Base-by-base conservation (phyloP, 2,797 vertebrate genomes). In the Aulostomus chinensis region DNA sequence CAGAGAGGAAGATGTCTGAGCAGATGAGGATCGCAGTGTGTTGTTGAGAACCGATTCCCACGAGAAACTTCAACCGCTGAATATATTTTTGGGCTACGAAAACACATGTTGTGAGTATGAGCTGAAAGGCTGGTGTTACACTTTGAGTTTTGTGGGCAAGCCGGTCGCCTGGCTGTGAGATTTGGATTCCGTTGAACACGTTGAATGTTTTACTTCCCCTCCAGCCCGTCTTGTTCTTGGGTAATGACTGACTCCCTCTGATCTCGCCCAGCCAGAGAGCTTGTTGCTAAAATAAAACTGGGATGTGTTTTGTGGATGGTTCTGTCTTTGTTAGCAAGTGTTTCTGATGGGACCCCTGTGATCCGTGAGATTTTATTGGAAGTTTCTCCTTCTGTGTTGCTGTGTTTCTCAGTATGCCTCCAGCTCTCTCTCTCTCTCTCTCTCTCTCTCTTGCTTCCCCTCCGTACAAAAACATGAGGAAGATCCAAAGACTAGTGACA, bases 301-400 rank as follows among this genome's bases (percentile, higher is more conserved):
- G 38, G 30, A 33, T 69, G 39, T 49, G 63, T 76, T 76, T 76
- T 56, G 47, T 7, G 4, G 63, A 51, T 53, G 39, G 20, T 30
- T 65, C 39, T 56, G 40, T 68, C 41, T 67, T 56, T 46, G 60
- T n/a, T 54, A 69, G 58, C 64, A 48, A 73, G 51, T 55, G 63
- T 63, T 68, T 77, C 33, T 70, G 71, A 40, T 78, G 62, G 76
- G 62, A 81, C 82, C 65, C 73, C 42, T 78, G 62, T 78, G 62
- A 81, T 83, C 65, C 73, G 30, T 43, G 59, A 14, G 29, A 57
- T 61, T 69, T 55, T 67, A 53, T 67, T 74, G 49, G 43, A 68
- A 29, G 55, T 49, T 69, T 78, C 50, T 71, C 13, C 29, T 39
- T 68, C 37, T 35, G 66, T 26, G 21, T 38, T 40, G 51, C 21